phyloP scores from a whole-genome alignment of 2,797 vertebrate species.

The Nyctalus aviator region DNA sequence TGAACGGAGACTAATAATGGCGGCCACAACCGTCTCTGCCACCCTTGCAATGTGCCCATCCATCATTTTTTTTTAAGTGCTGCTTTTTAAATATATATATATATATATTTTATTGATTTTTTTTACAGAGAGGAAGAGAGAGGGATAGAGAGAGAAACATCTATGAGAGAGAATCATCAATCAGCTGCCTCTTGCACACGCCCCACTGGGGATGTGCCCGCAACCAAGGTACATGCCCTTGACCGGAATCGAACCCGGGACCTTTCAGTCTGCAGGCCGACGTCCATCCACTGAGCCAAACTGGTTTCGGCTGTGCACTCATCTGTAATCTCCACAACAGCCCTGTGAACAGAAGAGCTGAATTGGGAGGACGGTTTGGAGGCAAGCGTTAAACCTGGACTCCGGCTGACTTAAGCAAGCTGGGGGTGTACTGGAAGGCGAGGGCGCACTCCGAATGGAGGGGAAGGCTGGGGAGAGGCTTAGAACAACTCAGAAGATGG shows the following conservation, averaged over 20 bases:
- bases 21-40: neutral
- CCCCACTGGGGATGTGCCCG: no score
- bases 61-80: neutral
- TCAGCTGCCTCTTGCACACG: no score
- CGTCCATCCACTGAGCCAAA: no score
- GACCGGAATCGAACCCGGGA: no score
- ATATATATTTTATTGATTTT: no score
- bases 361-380: neutral
- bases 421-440: neutral
- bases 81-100: no score
- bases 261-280: no score
- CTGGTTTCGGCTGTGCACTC: fast-evolving
- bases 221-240: no score
- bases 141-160: no score
- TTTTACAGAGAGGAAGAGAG: no score
- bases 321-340: neutral
- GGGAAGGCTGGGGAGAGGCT: neutral
- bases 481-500: neutral
- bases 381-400: neutral
- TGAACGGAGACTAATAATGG: neutral
- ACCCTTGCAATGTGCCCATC: neutral
- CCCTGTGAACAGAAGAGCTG: neutral
- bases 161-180: no score
- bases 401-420: neutral
- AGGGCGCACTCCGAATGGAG: neutral